Conservation (phyloP, 2,113 vertebrate species). For the Montifringilla adamsi region DNA sequence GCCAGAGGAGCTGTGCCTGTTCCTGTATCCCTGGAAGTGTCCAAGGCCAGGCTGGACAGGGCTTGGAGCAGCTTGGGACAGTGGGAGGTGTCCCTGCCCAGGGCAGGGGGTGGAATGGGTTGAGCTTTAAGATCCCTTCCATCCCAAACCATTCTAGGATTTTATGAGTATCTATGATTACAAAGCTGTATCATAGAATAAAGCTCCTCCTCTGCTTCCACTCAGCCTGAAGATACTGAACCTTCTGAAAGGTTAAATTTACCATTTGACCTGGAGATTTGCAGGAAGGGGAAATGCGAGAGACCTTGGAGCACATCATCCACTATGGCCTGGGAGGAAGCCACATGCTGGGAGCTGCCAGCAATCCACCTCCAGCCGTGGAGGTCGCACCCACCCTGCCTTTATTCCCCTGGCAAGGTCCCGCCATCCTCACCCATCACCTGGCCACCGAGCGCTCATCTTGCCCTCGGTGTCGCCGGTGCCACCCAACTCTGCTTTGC, state of each 20-base stretch:
- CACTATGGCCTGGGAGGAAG: neutral
- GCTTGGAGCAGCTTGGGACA: neutral
- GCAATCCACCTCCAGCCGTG: fast-evolving
- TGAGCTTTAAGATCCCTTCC: neutral
- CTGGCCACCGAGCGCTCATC: fast-evolving
- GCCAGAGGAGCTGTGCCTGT: neutral
- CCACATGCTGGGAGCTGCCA: fast-evolving
- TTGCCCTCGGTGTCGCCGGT: fast-evolving
- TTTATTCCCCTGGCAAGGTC: neutral
- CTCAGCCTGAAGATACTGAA: neutral
- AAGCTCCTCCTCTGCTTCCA: neutral
- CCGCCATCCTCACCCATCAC: neutral
- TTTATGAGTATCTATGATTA: neutral
- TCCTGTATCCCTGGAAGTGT: neutral
- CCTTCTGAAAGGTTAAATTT: neutral
- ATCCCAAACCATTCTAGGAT: neutral
- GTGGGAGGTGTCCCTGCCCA: neutral
- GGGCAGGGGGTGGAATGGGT: fast-evolving
- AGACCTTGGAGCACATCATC: neutral
- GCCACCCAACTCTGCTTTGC: neutral
- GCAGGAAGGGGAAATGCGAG: fast-evolving
- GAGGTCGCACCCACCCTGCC: fast-evolving
- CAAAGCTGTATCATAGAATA: neutral
- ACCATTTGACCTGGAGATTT: neutral
- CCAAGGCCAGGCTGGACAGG: fast-evolving